phyloP scores from a whole-genome alignment of 2,888 invertebrate species.

The Aporophyla lueneburgensis region DNA sequence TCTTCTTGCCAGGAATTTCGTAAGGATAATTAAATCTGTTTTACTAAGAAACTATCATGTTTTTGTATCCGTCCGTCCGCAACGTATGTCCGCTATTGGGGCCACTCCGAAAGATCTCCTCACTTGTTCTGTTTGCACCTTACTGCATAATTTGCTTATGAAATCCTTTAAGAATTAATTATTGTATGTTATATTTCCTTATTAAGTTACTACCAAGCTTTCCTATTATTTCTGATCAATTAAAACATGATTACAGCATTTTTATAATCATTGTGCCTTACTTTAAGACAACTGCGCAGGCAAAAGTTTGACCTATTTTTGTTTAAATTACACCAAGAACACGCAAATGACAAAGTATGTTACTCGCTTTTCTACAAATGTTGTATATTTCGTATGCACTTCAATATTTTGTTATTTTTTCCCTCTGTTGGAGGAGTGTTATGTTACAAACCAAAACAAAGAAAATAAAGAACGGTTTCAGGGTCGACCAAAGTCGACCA shows the following conservation, averaged over 20 bases:
- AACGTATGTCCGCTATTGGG: too few species aligned
- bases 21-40: too few species aligned
- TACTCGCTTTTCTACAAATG: neutral
- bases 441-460: neutral
- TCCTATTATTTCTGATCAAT: neutral
- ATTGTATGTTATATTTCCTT: neutral
- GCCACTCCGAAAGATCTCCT: too few species aligned
- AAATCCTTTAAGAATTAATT: neutral
- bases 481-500: too few species aligned
- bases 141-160: neutral
- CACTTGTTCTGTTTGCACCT: too few species aligned
- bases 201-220: neutral
- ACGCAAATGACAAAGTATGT: constrained; percentile 13
- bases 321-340: neutral
- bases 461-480: neutral
- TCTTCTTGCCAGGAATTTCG: too few species aligned
- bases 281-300: neutral
- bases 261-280: neutral
- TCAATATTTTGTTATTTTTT: neutral
- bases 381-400: neutral
- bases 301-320: neutral
- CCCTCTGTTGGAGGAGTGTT: too few species aligned
- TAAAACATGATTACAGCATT: neutral
- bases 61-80: too few species aligned
- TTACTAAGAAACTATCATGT: too few species aligned